phyloP scores from a whole-genome alignment of 2,797 vertebrate genomes.

The Kryptopterus vitreolus region DNA sequence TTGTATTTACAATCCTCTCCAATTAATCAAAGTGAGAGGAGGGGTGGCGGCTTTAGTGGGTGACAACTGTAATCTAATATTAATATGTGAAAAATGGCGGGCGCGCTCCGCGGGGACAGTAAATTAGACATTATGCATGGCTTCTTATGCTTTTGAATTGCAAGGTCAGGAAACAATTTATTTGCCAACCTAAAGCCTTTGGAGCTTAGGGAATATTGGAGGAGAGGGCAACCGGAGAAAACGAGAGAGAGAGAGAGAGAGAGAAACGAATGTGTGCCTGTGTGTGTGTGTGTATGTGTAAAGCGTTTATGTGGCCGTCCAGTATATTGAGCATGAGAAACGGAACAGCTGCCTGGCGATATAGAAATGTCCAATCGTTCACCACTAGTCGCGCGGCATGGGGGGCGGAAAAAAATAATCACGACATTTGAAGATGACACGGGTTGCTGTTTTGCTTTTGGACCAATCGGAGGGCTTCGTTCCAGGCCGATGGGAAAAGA shows the following conservation, averaged over 20 bases:
- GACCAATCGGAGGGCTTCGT: constrained; percentile 21
- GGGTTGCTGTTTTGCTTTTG: not conserved
- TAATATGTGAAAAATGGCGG: constrained; percentile 93
- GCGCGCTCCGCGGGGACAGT: constrained; percentile 85
- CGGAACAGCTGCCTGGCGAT: constrained; percentile 29
- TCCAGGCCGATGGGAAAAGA: constrained; percentile 9
- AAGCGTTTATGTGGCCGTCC: constrained; percentile 34
- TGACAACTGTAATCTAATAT: constrained; percentile 90
- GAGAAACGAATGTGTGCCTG: constrained; percentile 36
- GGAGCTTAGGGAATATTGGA: constrained; percentile 52
- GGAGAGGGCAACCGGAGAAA: constrained; percentile 33
- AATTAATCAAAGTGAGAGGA: constrained; percentile 81
- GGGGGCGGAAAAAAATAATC: too few relatives aligned
- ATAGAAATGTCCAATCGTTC: constrained; percentile 30
- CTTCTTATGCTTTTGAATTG: constrained; percentile 77
- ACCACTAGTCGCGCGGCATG: not conserved
- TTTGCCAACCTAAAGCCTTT: constrained; percentile 64
- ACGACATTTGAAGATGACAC: constrained; percentile 8
- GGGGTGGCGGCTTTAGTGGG: constrained; percentile 75
- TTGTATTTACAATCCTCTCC: constrained; percentile 81
- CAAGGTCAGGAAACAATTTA: constrained; percentile 80
- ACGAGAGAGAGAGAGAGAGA: constrained; percentile 43
- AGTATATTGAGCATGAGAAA: constrained; percentile 41
- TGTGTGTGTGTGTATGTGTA: constrained; percentile 27
- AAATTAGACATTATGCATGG: constrained; percentile 98